Evolutionary conservation across 2,888 invertebrate species (phyloP).

Genomic region (Andrena bicolor): DNA sequence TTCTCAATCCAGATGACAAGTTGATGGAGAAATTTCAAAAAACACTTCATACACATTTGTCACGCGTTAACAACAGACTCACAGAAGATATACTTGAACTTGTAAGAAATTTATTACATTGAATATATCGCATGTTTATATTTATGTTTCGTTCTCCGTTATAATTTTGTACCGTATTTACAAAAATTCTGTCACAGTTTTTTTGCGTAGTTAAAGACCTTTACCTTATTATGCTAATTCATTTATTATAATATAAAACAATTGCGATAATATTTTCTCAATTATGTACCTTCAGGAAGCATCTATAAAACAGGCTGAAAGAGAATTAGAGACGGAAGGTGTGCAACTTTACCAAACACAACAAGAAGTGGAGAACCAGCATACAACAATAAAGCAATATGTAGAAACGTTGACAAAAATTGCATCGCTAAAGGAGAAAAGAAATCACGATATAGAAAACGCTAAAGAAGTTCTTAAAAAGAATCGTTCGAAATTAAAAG

Average conservation of each 20-base stretch:
- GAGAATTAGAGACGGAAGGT: constrained; percentile 87
- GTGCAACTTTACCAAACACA: constrained; percentile 88
- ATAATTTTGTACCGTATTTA: background rate
- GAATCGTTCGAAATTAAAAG: constrained; percentile 85
- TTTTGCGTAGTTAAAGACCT: background rate
- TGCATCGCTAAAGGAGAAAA: constrained; percentile 86
- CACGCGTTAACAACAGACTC: constrained; percentile 88
- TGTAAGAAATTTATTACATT: constrained; percentile 83
- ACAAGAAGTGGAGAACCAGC: constrained; percentile 87
- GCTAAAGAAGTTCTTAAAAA: constrained; percentile 85
- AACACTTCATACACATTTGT: constrained; percentile 88
- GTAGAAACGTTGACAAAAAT: constrained; percentile 86
- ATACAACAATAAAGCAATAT: constrained; percentile 87
- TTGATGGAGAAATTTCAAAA: constrained; percentile 91
- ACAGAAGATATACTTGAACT: constrained; percentile 89
- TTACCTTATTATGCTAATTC: background rate
- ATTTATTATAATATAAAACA: background rate
- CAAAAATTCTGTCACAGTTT: background rate
- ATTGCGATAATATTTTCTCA: background rate
- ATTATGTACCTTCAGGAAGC: constrained; percentile 82
- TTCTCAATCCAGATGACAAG: constrained; percentile 90
- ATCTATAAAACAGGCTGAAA: constrained; percentile 85
- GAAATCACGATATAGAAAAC: constrained; percentile 86
- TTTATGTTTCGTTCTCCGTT: background rate
- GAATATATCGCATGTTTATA: constrained; percentile 22